A percentile compares a stretch with the other conserved stretches of the same genome.
phyloP scores from a whole-genome alignment of 2,113 vertebrate species.

The Mormyrus lacerda region DNA sequence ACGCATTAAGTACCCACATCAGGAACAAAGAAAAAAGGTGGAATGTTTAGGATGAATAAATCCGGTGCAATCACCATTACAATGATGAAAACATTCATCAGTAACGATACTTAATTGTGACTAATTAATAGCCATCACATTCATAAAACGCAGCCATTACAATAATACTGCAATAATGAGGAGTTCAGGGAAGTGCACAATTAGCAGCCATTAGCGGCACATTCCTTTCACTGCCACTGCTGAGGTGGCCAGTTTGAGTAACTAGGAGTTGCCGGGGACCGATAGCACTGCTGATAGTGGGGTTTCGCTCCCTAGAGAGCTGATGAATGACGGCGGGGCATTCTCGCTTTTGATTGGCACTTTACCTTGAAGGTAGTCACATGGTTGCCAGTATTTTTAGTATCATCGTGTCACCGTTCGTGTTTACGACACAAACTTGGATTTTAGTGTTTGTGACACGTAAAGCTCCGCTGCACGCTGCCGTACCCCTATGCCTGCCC shows the following conservation, averaged over 20 bases:
- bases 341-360: neutral
- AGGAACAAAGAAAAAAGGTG: neutral
- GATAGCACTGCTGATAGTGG: neutral
- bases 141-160: neutral
- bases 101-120: neutral
- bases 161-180: neutral
- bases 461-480: neutral
- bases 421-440: neutral
- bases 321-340: neutral
- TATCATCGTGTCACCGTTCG: neutral
- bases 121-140: neutral
- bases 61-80: neutral
- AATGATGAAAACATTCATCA: neutral
- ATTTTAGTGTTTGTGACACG: neutral
- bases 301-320: neutral
- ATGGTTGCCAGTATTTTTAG: neutral
- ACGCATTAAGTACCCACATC: neutral
- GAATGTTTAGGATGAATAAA: neutral
- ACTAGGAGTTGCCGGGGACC: neutral
- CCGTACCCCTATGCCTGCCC: neutral
- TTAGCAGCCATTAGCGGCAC: neutral
- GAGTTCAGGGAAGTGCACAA: neutral
- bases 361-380: neutral
- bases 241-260: neutral
- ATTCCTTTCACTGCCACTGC: neutral